Evolutionary conservation across 2,113 vertebrate species (phyloP), one percentile per base, ranked within the genome.

Genomic region (Tachysurus fulvidraco): DNA sequence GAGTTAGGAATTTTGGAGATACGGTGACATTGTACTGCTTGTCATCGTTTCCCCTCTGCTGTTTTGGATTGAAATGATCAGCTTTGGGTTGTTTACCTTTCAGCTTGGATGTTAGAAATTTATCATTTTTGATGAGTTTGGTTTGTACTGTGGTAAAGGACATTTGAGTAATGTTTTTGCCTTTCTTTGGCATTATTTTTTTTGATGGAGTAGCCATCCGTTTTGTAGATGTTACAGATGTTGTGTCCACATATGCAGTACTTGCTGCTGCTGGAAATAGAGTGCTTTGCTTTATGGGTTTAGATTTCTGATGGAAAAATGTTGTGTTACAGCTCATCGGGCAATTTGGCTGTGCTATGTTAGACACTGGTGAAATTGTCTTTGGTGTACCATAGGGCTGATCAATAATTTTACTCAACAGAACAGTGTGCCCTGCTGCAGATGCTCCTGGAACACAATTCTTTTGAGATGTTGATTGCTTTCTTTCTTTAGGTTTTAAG

Each of bases 371-470:
- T 4, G 78, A 10, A 5, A 82, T 9, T 86, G 88, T 92, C 21
- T 25, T n/a, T 14, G 14, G 78, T 83, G 17, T 92, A 84, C 87
- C 88, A 77, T 91, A 92, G 81, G 69, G 52, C 79, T 88, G 90
- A 12, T 46, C 88, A 11, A 88, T 91, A 59, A 7, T 90, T 76
- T 57, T 65, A 84, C 30, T 88, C 78, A 16, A n/a, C 44, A 85
- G 30, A 71, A 89, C 90, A 36, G 85, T 86, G 55, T 92, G 91
- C 88, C 83, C 90, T 88, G 86, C 92, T 21, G 85, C 77, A 85
- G 88, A 62, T 2, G 84, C 83, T 81, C 36, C 85, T 50, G 82
- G 73, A 57, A 10, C 21, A 67, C 90, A 93, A 8, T n/a, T 65
- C 1, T 21, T 83, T 73, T 52, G 44, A 8, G 52, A 9, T 67